Base-by-base conservation (phyloP, 2,888 invertebrate species). In the Eristalinus sepulchralis region DNA sequence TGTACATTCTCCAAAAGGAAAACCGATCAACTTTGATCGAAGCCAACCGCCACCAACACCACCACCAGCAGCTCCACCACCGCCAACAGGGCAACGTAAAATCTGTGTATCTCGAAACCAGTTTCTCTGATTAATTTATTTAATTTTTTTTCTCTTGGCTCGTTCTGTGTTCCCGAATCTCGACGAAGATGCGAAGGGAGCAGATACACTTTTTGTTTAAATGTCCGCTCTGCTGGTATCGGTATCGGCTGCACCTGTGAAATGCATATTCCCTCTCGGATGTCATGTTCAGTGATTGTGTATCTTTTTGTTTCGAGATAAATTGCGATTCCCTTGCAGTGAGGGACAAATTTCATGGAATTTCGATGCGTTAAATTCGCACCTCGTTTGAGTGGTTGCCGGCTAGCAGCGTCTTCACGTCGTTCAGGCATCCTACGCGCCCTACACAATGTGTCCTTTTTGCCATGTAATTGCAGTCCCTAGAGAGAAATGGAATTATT, bases 61-160 rank as follows among this genome's bases (percentile, higher is more conserved):
- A 27, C 5, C 27, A 27, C 27, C 27, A 27, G 2, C 2, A 27
- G 2, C 27, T 3, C 27, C 27, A 5, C 27, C 27, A 27, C 27
- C 8, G 8, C 6, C 47, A 47, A 17, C 47, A 24, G 8, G 24
- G 27, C 47, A 24, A 13, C 34, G 27, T 2, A 0, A 39, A 39
- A 39, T 36, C 13, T 36, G 13, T 36, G 62, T 66, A 47, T 62
- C 24, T 62, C 24, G 53, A 79, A 84, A 82, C 75, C 75, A 36
- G 78, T 83, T 47, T 86, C 62, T 36, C 59, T 78, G 73, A 86
- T 86, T 86, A 86, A 86, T 86, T 83, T 83, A 86, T 86, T 83
- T 82, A 71, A 70, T 78, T 67, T 78, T 47, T 47, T 4, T 39
- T 39, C 13, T 0, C 13, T 39, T 4, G 11, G 13, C 13, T 47